These are phyloP conservation scores for Tyrannus savana DNA, from an alignment of 2,113 vertebrate genomes.

Conservation along the genomic window DNA sequence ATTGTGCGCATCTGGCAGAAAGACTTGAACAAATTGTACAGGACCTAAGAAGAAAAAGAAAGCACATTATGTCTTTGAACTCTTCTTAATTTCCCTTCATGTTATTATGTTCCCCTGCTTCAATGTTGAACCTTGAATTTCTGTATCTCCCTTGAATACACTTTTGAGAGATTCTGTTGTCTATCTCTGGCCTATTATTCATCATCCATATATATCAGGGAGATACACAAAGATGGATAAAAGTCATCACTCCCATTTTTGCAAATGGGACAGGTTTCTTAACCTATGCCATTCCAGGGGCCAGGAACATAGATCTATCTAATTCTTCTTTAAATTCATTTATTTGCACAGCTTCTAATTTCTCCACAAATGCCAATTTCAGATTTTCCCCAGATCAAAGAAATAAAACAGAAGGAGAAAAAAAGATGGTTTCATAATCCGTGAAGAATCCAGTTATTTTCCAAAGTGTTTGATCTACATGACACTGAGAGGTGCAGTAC, in stretches of 20 bases:
- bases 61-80: conserved; percentile 21
- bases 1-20: conserved; percentile 91
- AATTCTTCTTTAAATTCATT: not conserved
- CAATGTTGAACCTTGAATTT: not conserved
- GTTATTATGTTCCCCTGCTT: not conserved
- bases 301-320: not conserved
- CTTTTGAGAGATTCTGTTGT: not conserved
- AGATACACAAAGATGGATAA: not conserved
- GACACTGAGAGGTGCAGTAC: not conserved
- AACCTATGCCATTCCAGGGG: not conserved
- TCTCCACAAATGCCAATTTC: not conserved
- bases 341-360: not conserved
- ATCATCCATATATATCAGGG: not conserved
- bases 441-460: not conserved
- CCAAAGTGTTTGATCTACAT: not conserved
- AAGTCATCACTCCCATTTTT: not conserved
- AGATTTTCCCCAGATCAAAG: not conserved
- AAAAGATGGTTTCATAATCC: not conserved
- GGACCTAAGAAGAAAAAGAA: conserved; percentile 79
- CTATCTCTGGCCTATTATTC: not conserved
- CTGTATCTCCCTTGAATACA: not conserved
- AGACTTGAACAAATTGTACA: conserved; percentile 96
- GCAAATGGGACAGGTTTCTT: not conserved
- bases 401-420: not conserved
- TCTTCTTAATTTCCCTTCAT: not conserved